These are phyloP conservation scores for Acinonyx jubatus DNA, from an alignment of 2,113 vertebrate species.

Conservation along the genomic window DNA sequence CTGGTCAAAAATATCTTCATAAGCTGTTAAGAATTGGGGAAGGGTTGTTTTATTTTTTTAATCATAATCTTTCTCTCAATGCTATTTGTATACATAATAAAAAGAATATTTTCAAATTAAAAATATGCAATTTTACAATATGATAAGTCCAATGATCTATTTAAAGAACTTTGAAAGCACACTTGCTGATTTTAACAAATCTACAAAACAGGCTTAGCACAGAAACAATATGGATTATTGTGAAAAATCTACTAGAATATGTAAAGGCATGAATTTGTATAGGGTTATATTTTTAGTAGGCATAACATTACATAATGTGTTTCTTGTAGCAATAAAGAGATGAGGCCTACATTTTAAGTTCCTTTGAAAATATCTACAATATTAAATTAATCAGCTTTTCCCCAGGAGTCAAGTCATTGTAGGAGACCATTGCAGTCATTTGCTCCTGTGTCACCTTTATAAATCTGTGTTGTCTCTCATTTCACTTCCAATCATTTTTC, in stretches of 20 bases:
- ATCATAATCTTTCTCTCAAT: background rate
- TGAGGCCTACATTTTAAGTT: conserved; percentile 52
- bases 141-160: background rate
- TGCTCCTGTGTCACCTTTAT: background rate
- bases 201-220: conserved; percentile 77
- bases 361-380: conserved; percentile 3
- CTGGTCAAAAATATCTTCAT: background rate
- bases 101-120: conserved; percentile 44
- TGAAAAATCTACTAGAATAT: conserved; percentile 82
- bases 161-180: conserved; percentile 59
- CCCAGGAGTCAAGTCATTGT: background rate
- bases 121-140: conserved; percentile 60
- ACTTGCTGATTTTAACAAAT: conserved; percentile 81
- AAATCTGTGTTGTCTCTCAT: background rate
- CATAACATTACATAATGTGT: conserved; percentile 66
- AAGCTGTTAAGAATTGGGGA: background rate
- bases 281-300: conserved; percentile 75
- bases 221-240: conserved; percentile 81
- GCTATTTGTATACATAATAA: background rate
- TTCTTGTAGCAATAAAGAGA: background rate
- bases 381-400: background rate
- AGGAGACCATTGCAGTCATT: background rate
- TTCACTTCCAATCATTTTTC: background rate
- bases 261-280: conserved; percentile 80
- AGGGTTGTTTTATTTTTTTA: background rate